These are phyloP conservation scores for Atethmia centrago DNA, from an alignment of 2,888 invertebrate genomes.

Conservation along the genomic window DNA sequence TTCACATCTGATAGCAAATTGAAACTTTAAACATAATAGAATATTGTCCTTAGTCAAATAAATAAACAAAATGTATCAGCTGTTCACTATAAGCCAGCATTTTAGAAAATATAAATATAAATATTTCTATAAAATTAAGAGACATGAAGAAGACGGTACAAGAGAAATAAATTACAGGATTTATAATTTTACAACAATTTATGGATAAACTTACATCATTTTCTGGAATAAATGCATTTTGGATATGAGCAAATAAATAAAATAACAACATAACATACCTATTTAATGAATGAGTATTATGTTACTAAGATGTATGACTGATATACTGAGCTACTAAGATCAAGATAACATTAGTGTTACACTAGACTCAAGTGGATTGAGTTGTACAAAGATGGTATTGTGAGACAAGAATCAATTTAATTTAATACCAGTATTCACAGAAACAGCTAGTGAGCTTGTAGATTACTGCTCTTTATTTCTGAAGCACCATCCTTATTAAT, in stretches of 20 bases:
- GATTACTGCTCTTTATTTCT: neutral
- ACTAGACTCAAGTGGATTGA: slow-evolving; percentile 16
- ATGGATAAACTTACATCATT: neutral
- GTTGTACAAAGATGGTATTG: slow-evolving; percentile 17
- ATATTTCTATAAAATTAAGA: neutral
- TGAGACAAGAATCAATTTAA: slow-evolving; percentile 1
- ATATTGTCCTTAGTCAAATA: slow-evolving; percentile 5
- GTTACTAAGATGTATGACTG: slow-evolving; percentile 2
- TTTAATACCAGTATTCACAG: slow-evolving; percentile 13
- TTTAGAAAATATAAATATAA: neutral
- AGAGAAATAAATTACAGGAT: neutral
- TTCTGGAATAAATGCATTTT: too few relatives aligned
- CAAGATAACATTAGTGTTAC: slow-evolving; percentile 19
- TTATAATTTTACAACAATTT: neutral
- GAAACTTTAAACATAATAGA: neutral
- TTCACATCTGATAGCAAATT: slow-evolving; percentile 16
- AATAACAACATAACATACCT: too few relatives aligned
- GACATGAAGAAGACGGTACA: neutral
- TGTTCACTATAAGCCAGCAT: neutral
- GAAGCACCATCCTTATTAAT: neutral
- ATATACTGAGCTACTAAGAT: slow-evolving; percentile 4
- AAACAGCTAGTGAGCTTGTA: neutral
- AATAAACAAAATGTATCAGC: slow-evolving; percentile 20
- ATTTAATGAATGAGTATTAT: neutral
- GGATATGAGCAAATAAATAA: too few relatives aligned